Evolutionary conservation across 2,888 invertebrate species (phyloP), one percentile per base, ranked within the genome.

Genomic region (Onthophagus sagittarius): DNA sequence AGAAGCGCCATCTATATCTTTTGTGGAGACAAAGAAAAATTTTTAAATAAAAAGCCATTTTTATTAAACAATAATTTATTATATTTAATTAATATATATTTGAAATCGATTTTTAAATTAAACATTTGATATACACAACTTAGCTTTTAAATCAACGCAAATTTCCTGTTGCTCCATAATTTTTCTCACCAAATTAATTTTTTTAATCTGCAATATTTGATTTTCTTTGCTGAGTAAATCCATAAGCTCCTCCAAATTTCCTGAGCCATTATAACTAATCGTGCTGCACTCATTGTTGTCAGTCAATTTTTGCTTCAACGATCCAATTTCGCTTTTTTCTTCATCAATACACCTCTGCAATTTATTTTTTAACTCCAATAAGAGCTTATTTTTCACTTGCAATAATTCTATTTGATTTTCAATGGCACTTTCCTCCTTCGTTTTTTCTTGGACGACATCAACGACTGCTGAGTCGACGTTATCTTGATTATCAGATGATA

Each of bases 291-390:
- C 53, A 2, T 62, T 65, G 31, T 23, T 31, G 4, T 67, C 31
- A 3, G 7, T 62, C 15, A 83, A 70, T 72, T 81, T 79, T 67
- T 74, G 73, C 73, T 79, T 80, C 15, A 84, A 76, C 15, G 75
- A 72, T 9, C 76, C 89, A 11, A 94, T 91, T 86, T 94, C 93
- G 63, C 90, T 90, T 78, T 90, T 90, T 84, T 94, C 94, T 0
- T 89, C 88, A 80, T 90, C 89, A 72, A 94, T 93, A 81, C 91
- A 90, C 0, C 90, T 89, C 81, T 91, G 90, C 9, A 94, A 84
- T 69, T 91, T 87, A 0, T 90, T 89, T 77, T 93, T 92, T 79
- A 94, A 87, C 76, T 90, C 90, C 32, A 92, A 83, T 75, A 92
- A 87, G 78, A 90, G 90, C 1, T 89, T 89, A 78, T 91, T 90